A percentile compares a stretch with the other conserved stretches of the same genome.
These are phyloP conservation scores for Ephialtes manifestator DNA, from an alignment of 2,888 invertebrate genomes.

Conservation along the genomic window DNA sequence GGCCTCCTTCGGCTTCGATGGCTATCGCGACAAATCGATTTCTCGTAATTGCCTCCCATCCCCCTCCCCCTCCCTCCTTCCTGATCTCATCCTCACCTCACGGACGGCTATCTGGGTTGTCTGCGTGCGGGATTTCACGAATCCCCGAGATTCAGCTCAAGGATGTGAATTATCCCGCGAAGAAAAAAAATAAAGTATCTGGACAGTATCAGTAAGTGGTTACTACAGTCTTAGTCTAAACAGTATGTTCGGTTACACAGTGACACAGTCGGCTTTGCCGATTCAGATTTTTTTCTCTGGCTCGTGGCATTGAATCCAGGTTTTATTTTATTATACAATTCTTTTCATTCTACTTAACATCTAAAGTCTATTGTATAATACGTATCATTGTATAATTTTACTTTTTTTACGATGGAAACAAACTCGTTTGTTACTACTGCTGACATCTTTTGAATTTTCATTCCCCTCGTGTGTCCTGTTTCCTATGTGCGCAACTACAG, in stretches of 20 bases:
- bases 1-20: constrained; percentile 68
- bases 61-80: constrained; percentile 16
- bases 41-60: constrained; percentile 69
- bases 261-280: neutral
- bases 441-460: neutral
- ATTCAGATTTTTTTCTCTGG: neutral
- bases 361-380: neutral
- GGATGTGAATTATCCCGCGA: constrained; percentile 16
- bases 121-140: constrained; percentile 56
- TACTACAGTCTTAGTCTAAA: neutral
- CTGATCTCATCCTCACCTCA: constrained; percentile 14
- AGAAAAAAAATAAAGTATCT: neutral
- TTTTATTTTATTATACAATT: neutral
- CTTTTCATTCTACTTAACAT: neutral
- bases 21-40: constrained; percentile 71
- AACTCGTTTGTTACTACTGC: neutral
- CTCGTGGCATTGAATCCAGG: neutral
- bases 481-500: constrained; percentile 2
- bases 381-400: neutral
- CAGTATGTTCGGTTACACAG: neutral
- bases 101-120: constrained; percentile 58
- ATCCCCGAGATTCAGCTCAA: constrained; percentile 23
- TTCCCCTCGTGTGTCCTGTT: neutral
- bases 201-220: neutral
- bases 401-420: neutral